Evolutionary conservation across 2,888 invertebrate species (phyloP).

Genomic region (Caenorhabditis sp.): DNA sequence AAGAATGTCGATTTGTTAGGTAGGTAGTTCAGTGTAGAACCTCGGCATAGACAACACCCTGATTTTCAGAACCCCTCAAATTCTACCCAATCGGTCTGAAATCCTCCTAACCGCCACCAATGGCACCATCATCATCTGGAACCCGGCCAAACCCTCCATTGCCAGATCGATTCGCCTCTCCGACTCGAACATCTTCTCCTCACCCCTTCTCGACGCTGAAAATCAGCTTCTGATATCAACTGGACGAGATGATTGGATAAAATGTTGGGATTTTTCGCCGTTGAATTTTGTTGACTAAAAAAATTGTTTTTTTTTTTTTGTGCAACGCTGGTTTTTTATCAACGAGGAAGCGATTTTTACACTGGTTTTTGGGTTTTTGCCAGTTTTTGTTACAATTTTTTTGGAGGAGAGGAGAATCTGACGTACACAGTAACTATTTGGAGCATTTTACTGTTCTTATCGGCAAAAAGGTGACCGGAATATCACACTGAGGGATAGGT

Average conservation of each 20-base stretch:
- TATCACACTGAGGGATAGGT: too few relatives aligned
- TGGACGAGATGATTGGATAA: not conserved
- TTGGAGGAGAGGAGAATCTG: too few relatives aligned
- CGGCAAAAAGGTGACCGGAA: too few relatives aligned
- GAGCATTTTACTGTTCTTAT: too few relatives aligned
- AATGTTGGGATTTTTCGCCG: not conserved
- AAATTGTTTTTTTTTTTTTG: not conserved
- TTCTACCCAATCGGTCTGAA: not conserved
- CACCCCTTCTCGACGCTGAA: not conserved
- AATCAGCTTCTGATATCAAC: not conserved
- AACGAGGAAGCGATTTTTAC: too few relatives aligned
- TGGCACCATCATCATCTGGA: not conserved
- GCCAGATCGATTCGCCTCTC: not conserved
- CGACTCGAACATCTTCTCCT: not conserved
- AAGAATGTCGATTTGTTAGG: not conserved
- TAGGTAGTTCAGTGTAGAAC: not conserved
- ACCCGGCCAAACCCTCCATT: not conserved
- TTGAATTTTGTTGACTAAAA: not conserved
- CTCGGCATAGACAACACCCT: too few relatives aligned
- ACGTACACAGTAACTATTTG: too few relatives aligned
- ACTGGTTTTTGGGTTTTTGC: too few relatives aligned
- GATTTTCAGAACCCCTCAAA: not conserved
- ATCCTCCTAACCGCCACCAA: not conserved
- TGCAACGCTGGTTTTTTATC: too few relatives aligned
- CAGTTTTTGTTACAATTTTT: too few relatives aligned